A percentile compares a stretch with the other conserved stretches of the same genome.
Conservation (phyloP, 2,888 invertebrate species). For the Pegoplata infirma region DNA sequence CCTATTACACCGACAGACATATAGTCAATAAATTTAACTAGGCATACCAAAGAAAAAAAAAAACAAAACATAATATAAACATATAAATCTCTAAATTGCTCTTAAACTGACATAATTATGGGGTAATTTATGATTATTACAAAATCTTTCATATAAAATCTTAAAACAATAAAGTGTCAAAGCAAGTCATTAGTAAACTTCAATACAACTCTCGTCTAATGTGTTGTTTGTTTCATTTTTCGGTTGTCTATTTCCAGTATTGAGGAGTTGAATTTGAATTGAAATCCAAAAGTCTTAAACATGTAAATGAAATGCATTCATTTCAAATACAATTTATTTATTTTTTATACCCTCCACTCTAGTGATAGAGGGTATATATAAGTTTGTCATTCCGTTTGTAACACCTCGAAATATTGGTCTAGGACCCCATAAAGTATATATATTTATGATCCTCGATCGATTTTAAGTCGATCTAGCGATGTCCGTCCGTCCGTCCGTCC, state of each 20-base stretch:
- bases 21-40: neutral
- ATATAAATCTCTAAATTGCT: constrained; percentile 35
- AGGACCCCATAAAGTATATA: no score
- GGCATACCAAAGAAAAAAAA: neutral
- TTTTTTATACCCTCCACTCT: no score
- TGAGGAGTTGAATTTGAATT: constrained; percentile 11
- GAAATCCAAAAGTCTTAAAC: neutral
- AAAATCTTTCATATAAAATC: constrained; percentile 38
- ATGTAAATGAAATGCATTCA: constrained; percentile 16
- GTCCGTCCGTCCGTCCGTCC: no score
- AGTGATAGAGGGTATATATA: no score
- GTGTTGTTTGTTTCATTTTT: neutral
- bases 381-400: no score
- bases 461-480: no score
- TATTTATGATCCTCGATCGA: no score
- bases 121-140: constrained; percentile 48
- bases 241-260: neutral
- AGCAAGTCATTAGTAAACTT: constrained; percentile 34
- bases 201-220: no score
- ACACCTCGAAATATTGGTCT: no score
- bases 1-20: neutral
- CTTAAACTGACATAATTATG: constrained; percentile 52
- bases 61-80: constrained; percentile 1
- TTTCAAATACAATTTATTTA: constrained; percentile 8
- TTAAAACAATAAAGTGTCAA: constrained; percentile 42